Evolutionary conservation across 2,888 invertebrate species (phyloP).

Genomic region (Schrankia costaestrigalis): DNA sequence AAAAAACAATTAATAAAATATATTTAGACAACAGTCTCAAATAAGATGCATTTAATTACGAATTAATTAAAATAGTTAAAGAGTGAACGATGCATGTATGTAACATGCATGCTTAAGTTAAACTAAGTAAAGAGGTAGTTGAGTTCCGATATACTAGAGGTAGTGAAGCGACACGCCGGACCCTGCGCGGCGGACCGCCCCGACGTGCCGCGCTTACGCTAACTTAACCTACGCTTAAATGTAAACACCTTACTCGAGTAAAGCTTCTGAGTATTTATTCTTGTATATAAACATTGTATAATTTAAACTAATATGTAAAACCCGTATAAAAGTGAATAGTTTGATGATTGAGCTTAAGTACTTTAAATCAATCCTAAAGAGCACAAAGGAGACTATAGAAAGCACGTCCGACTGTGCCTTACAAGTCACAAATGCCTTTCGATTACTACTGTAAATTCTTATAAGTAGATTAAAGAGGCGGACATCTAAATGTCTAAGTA

Average conservation of each 20-base stretch:
- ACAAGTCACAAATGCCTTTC: constrained; percentile 36
- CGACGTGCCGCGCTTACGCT: constrained; percentile 57
- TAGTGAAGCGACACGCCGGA: constrained; percentile 57
- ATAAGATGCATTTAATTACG: constrained; percentile 56
- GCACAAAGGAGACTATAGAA: constrained; percentile 52
- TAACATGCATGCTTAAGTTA: constrained; percentile 51
- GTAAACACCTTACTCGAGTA: constrained; percentile 77
- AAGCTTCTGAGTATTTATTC: constrained; percentile 80
- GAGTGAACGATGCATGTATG: constrained; percentile 57
- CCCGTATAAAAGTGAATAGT: constrained; percentile 81
- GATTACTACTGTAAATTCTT: constrained; percentile 56
- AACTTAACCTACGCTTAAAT: constrained; percentile 57
- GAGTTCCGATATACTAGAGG: constrained; percentile 72
- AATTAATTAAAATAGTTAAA: constrained; percentile 65
- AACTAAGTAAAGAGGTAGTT: constrained; percentile 79
- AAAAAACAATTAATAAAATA: constrained; percentile 78
- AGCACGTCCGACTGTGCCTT: constrained; percentile 35
- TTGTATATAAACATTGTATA: constrained; percentile 78
- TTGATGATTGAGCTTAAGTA: constrained; percentile 80
- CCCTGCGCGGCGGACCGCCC: constrained; percentile 15
- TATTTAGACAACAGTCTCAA: constrained; percentile 75
- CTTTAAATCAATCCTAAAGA: constrained; percentile 73
- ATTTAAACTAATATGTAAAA: constrained; percentile 81
- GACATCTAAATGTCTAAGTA: constrained; percentile 74
- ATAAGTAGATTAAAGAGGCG: constrained; percentile 74